Conservation (phyloP, 2,888 invertebrate species). For the Xestia sexstrigata region DNA sequence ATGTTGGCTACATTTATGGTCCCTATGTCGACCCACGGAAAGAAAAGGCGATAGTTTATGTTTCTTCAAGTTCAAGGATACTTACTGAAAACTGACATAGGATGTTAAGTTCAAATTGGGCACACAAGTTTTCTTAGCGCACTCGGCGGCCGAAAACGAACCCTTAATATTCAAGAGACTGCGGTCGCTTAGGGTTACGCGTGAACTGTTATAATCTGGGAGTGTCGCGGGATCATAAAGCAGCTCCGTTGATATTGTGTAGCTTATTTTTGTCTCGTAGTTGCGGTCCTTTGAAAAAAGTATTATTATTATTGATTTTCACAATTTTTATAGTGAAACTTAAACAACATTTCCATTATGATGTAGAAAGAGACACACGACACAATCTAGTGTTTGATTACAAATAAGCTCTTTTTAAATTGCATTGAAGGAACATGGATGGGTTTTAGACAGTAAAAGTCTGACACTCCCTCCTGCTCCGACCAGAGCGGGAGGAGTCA, state of each 20-base stretch:
- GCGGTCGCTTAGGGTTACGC: constrained; percentile 69
- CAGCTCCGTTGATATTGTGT: constrained; percentile 67
- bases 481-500: too few relatives aligned
- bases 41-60: too few relatives aligned
- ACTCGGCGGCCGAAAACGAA: constrained; percentile 69
- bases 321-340: too few relatives aligned
- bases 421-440: too few relatives aligned
- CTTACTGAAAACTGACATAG: constrained; percentile 60
- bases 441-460: too few relatives aligned
- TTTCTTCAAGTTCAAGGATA: background rate
- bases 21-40: background rate
- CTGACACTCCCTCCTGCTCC: too few relatives aligned
- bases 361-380: background rate
- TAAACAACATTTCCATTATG: background rate
- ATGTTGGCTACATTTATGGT: background rate
- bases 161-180: constrained; percentile 60
- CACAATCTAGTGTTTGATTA: background rate
- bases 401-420: background rate
- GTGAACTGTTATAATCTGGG: constrained; percentile 46
- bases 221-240: constrained; percentile 56
- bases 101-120: constrained; percentile 63
- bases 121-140: constrained; percentile 62
- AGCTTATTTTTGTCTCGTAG: constrained; percentile 69
- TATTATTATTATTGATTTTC: too few relatives aligned
- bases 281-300: constrained; percentile 62